These are phyloP conservation scores for Micropoecilia bifurca DNA, from an alignment of 2,797 vertebrate genomes.

Conservation along the genomic window DNA sequence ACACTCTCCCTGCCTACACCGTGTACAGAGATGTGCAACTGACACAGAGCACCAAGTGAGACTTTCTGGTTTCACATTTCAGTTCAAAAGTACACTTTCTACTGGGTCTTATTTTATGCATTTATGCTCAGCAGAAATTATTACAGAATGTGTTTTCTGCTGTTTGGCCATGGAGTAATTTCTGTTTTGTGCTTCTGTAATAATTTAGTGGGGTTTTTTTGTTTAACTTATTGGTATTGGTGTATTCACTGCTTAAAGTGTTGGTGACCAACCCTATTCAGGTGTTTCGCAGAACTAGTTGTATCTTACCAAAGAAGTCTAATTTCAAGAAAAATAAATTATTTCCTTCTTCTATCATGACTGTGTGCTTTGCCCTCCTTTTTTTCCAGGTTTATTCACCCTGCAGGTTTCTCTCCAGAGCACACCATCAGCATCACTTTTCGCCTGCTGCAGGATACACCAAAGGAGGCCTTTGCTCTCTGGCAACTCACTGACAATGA, in stretches of 20 bases:
- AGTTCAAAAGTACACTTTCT: neutral
- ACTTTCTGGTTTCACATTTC: neutral
- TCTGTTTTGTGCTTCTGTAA: neutral
- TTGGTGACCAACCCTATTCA: neutral
- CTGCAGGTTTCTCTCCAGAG: conserved; percentile 84
- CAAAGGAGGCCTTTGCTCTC: conserved; percentile 88
- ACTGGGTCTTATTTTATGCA: neutral
- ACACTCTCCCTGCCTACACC: conserved; percentile 82
- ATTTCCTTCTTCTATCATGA: neutral
- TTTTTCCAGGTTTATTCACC: conserved; percentile 80
- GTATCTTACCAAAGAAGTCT: no score
- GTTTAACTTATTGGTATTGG: neutral
- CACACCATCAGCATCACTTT: conserved; percentile 88
- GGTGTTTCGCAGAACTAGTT: neutral
- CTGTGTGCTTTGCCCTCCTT: neutral
- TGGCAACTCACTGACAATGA: conserved; percentile 93
- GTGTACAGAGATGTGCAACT: conserved; percentile 89
- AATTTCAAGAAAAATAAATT: neutral
- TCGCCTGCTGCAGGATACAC: conserved; percentile 87
- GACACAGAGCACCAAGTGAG: conserved; percentile 89
- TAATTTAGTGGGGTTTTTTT: neutral
- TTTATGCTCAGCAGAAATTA: neutral
- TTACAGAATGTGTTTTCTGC: neutral
- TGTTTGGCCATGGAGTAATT: neutral
- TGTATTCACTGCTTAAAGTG: neutral